Conservation (phyloP, 2,888 invertebrate genomes). For the Nineta flava region DNA sequence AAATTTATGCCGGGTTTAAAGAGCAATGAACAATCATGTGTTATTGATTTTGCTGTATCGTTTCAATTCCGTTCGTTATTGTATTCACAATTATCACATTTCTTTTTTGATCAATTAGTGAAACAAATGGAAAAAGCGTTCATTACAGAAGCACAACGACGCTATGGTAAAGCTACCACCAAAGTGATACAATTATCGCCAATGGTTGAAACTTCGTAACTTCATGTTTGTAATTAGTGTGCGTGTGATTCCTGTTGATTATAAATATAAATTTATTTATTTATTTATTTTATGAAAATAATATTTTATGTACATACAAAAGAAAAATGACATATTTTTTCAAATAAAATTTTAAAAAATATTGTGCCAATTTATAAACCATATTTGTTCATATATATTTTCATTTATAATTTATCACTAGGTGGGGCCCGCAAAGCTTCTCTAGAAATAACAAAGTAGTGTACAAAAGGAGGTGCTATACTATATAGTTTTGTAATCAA, state of each 20-base stretch:
- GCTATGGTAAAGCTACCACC: constrained; percentile 66
- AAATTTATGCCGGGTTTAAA: constrained; percentile 78
- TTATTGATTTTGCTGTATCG: constrained; percentile 75
- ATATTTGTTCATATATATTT: neutral
- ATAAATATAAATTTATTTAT: neutral
- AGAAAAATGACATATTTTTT: neutral
- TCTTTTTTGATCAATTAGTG: constrained; percentile 94
- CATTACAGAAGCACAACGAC: constrained; percentile 59
- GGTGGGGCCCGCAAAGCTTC: too few relatives aligned
- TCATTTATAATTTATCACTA: too few relatives aligned
- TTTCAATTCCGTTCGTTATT: constrained; percentile 84
- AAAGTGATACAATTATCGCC: constrained; percentile 37
- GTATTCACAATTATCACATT: constrained; percentile 76
- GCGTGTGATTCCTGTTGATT: too few relatives aligned
- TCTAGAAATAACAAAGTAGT: too few relatives aligned
- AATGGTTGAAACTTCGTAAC: constrained; percentile 13
- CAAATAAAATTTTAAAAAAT: neutral
- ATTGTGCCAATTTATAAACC: neutral
- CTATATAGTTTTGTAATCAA: too few relatives aligned
- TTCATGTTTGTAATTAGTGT: too few relatives aligned
- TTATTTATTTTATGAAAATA: neutral
- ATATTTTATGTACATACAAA: neutral
- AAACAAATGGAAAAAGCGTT: constrained; percentile 92
- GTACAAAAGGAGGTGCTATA: too few relatives aligned
- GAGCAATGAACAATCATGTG: constrained; percentile 66